Evolutionary conservation across 1,140 invertebrate species (phyloP).

Genomic region (Drosophila melanica): DNA sequence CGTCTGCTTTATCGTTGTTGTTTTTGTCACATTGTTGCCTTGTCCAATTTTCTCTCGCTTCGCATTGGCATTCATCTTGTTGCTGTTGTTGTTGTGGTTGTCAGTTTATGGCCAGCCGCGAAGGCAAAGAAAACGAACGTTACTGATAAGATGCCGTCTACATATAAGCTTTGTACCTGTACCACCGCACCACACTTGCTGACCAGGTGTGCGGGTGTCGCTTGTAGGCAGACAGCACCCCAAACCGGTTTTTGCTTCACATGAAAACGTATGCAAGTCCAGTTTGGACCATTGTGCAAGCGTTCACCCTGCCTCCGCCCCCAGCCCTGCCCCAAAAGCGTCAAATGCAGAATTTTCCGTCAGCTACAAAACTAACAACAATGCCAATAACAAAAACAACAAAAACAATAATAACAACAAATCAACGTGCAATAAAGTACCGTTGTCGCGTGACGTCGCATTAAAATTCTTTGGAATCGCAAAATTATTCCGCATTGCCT

Average conservation of each 20-base stretch:
- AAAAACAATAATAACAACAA: slow-evolving; percentile 12
- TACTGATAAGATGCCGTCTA: slow-evolving; percentile 59
- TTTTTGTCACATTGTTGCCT: slow-evolving; percentile 23
- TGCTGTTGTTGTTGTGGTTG: slow-evolving; percentile 40
- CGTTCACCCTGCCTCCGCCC: background rate
- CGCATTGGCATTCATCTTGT: slow-evolving; percentile 57
- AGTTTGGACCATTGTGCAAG: slow-evolving; percentile 28
- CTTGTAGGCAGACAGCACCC: slow-evolving; percentile 7
- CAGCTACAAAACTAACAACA: slow-evolving; percentile 10
- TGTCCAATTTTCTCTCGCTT: slow-evolving; percentile 33
- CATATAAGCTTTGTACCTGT: slow-evolving; percentile 32
- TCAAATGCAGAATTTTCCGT: slow-evolving; percentile 24
- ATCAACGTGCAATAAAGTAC: slow-evolving; percentile 28
- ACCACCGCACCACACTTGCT: slow-evolving; percentile 2
- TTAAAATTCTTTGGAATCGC: slow-evolving; percentile 52
- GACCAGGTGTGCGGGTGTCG: slow-evolving; percentile 50
- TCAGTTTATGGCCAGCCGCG: slow-evolving; percentile 50
- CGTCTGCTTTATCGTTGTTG: slow-evolving; percentile 28
- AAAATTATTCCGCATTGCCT: slow-evolving; percentile 47
- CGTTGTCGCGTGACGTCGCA: slow-evolving; percentile 60
- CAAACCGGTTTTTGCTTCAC: slow-evolving; percentile 37
- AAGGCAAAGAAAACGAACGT: slow-evolving; percentile 62
- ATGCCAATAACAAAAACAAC: slow-evolving; percentile 6
- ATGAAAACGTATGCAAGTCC: slow-evolving; percentile 34
- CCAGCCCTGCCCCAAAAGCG: slow-evolving; percentile 1